Evolutionary conservation across 2,797 vertebrate species (phyloP), one percentile per base, ranked within the genome.

Genomic region (Streptopelia turtur): DNA sequence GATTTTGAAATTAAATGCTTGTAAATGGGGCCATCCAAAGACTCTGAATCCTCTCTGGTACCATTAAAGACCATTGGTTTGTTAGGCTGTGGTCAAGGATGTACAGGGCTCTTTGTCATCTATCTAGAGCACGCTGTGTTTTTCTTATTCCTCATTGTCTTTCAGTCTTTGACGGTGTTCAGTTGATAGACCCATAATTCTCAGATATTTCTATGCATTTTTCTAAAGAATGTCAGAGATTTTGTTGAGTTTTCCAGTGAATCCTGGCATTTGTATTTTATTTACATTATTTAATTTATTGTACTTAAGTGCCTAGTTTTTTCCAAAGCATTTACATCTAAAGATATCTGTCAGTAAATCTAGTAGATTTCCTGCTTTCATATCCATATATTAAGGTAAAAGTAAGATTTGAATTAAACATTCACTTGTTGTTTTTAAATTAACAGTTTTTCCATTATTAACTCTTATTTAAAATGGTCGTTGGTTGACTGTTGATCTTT

Each of bases 1-100:
- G 25, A 63, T 88, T 87, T 90, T 92, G 39, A 76, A 90, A 94
- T 84, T 30, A 70, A 82, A 79, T 84, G n/a, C 21, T 79, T 79
- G 4, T 33, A 31, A 45, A 45, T 56, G 24, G 23, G 24, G 84
- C 63, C 74, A 15, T 82, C 49, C 45, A 79, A 89, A 80, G 55
- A 56, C 11, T 50, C 57, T 33, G 39, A 91, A 71, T 33, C 5
- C 10, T 47, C 10, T 60, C 23, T 79, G 57, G 23, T 33, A 31
- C 20, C 13, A 30, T 33, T 31, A 76, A 35, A 59, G 6, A 65
- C n/a, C 11, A 65, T 3, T 64, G 16, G 5, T 76, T 93, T 81
- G 20, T 43, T 68, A 64, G 35, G 17, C 6, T 79, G 24, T 59
- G 63, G n/a, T 63, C 52, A 86, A 74, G 57, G 37, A 57, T 20